Evolutionary conservation across 2,113 vertebrate genomes (phyloP).

Genomic region (Aegotheles bennettii): DNA sequence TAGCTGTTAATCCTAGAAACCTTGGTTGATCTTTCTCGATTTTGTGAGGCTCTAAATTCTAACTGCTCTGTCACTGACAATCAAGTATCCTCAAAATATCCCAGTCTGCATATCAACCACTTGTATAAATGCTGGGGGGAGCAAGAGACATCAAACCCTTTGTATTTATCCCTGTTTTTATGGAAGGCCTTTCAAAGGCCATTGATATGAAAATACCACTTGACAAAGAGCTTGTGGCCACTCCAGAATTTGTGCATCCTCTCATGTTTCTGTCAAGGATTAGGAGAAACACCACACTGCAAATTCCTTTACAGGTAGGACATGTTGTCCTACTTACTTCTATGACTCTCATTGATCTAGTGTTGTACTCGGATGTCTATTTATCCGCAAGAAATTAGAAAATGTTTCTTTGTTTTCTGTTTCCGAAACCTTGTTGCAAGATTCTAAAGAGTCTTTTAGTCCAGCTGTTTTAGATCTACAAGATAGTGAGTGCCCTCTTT

Average conservation of each 20-base stretch:
- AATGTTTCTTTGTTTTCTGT: not conserved
- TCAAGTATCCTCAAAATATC: not conserved
- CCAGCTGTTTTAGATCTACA: not conserved
- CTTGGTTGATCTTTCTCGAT: not conserved
- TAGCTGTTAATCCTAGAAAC: not conserved
- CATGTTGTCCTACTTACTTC: not conserved
- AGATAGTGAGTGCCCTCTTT: not conserved
- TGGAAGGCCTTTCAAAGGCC: not conserved
- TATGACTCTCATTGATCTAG: not conserved
- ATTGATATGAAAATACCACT: not conserved
- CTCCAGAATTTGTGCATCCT: not conserved
- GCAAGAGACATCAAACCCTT: not conserved
- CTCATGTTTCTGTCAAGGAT: not conserved
- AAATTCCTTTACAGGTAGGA: not conserved
- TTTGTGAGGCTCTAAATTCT: not conserved
- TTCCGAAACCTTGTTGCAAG: not conserved
- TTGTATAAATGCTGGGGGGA: not conserved
- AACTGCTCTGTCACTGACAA: not conserved
- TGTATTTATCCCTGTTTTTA: not conserved
- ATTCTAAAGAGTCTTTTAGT: not conserved
- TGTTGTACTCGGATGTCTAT: not conserved
- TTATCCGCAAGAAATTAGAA: fast-evolving
- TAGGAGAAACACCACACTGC: not conserved
- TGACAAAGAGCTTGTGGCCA: not conserved
- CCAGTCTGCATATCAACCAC: not conserved